Evolutionary conservation across 2,113 vertebrate genomes (phyloP), one percentile per base, ranked within the genome.

Genomic region (Lathamus discolor): DNA sequence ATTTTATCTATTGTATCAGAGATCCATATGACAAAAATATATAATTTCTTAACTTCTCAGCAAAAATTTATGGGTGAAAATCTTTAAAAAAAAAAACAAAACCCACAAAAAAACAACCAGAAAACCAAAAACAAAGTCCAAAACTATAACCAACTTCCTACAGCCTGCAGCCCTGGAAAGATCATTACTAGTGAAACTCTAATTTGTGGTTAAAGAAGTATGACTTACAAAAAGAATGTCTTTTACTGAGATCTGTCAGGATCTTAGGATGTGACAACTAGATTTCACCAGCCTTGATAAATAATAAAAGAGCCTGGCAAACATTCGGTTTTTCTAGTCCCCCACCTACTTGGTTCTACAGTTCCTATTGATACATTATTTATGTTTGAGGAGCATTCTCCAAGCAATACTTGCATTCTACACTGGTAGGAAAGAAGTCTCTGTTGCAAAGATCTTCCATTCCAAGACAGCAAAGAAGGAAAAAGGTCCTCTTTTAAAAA

Each of bases 321-420:
- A 91, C 86, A 73, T 29, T 85, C 92, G 66, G 52, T 69, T 92
- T 93, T 94, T 95, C 81, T 94, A 89, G 73, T 94, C 91, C 77
- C 93, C 70, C 37, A 85, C 70, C 90, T 82, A 91, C 76, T 55
- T 44, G 41, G 31, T 92, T 97, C 95, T 96, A 96, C 95, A 89
- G 92, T 96, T 96, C 96, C 91, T 96, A 63, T 57, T 12, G 0
- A 89, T 97, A 66, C 86, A 96, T 97, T 97, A 97, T 96, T 96
- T 96, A 96, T 97, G 84, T 84, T 90, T 87, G 83, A 95, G 76
- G 67, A 33, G 44, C 76, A 84, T 75, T 74, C 78, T 78, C n/a
- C 37, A 77, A 9, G 0, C 6, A 4, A 41, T 85, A 74, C 75
- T 69, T 3, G 24, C 33, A 22, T 62, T 88, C 83, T 49, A 24